Percentiles rank a stretch among this genome's conserved stretches.
These are phyloP conservation scores for Enteromius mattozi DNA, from an alignment of 2,797 vertebrate species.

Conservation along the genomic window DNA sequence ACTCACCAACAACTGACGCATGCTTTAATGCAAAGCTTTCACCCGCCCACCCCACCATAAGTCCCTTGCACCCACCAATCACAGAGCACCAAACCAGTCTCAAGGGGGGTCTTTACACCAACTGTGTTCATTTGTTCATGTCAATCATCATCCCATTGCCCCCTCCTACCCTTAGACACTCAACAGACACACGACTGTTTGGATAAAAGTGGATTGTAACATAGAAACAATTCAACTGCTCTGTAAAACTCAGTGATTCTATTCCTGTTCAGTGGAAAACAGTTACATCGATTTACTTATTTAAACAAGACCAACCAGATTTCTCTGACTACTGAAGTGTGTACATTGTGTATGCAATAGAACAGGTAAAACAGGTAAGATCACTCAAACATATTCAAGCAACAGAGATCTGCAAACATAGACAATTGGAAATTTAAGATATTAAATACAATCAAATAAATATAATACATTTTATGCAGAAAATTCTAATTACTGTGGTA, in stretches of 20 bases:
- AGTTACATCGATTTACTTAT: background rate
- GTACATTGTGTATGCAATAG: background rate
- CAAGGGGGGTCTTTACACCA: slow-evolving; percentile 64
- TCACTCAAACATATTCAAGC: background rate
- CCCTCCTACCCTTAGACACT: slow-evolving; percentile 32
- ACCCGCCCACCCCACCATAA: slow-evolving; percentile 72
- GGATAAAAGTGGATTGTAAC: background rate
- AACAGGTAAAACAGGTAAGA: background rate
- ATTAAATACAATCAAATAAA: background rate
- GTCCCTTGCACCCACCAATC: slow-evolving; percentile 74
- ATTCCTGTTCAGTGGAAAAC: background rate
- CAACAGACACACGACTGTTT: background rate
- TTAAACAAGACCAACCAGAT: background rate
- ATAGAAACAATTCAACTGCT: background rate
- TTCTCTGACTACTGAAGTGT: background rate
- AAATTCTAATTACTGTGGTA: background rate
- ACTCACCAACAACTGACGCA: slow-evolving; percentile 73
- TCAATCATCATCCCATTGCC: slow-evolving; percentile 68
- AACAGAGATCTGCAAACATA: background rate
- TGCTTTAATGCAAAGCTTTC: slow-evolving; percentile 74
- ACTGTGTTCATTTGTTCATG: slow-evolving; percentile 76
- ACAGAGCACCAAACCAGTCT: slow-evolving; percentile 57
- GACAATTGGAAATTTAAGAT: background rate
- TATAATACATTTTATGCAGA: background rate
- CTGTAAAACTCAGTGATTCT: background rate